A percentile compares a stretch with the other conserved stretches of the same genome.
Conservation (phyloP, 2,797 vertebrate genomes). For the Lithobates sylvaticus region DNA sequence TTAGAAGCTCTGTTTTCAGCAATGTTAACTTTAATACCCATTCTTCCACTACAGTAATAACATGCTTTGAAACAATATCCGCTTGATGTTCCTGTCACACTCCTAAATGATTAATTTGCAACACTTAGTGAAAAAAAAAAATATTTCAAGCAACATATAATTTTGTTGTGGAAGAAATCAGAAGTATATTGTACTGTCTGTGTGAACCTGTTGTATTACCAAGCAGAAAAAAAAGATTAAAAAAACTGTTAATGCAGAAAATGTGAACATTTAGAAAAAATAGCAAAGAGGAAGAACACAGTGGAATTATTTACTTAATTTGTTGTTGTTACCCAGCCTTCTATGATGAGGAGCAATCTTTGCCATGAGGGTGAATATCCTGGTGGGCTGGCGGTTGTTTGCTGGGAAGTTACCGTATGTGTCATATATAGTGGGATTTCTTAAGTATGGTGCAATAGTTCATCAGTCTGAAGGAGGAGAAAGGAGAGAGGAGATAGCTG, state of each 20-base stretch:
- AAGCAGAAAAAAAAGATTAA: conserved; percentile 3
- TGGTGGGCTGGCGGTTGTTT: too few species aligned
- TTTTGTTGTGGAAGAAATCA: conserved; percentile 16
- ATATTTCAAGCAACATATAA: conserved; percentile 49
- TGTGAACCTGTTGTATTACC: conserved; percentile 1
- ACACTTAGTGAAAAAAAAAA: conserved; percentile 12
- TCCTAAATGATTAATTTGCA: conserved; percentile 24
- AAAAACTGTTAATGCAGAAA: background rate
- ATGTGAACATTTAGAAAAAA: background rate
- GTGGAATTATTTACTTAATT: too few species aligned
- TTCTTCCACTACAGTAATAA: conserved; percentile 9
- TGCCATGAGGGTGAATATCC: too few species aligned
- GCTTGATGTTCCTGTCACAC: conserved; percentile 14
- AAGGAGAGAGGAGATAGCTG: too few species aligned
- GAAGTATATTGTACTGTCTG: conserved; percentile 13
- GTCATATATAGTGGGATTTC: too few species aligned
- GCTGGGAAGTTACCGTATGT: too few species aligned
- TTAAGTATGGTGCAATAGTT: too few species aligned
- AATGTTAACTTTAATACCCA: conserved; percentile 28
- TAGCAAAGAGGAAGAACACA: too few species aligned
- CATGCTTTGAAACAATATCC: conserved; percentile 20
- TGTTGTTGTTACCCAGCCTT: too few species aligned
- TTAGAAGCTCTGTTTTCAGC: background rate
- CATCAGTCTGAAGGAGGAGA: too few species aligned
- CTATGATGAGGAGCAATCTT: too few species aligned